Percentiles rank a stretch among this genome's conserved stretches.
Conservation (phyloP, 2,113 vertebrate species). For the Channa argus region DNA sequence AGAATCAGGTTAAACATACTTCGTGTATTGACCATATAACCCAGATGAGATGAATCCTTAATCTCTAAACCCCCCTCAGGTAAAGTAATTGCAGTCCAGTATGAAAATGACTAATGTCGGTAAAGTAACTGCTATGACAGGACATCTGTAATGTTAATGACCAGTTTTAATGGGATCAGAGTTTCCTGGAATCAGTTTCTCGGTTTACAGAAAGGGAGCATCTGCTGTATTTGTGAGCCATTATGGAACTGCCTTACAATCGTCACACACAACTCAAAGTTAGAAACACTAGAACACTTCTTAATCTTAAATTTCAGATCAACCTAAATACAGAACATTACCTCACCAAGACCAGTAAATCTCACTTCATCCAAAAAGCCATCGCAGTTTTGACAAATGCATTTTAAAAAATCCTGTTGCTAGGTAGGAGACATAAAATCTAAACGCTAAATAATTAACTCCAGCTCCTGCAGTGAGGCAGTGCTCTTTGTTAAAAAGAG, state of each 20-base stretch:
- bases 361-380: not conserved
- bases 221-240: not conserved
- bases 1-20: not conserved
- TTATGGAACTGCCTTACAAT: not conserved
- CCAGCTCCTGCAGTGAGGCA: not conserved
- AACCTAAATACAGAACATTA: too few species aligned
- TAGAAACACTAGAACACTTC: too few species aligned
- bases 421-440: not conserved
- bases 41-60: not conserved
- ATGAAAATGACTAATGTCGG: slow-evolving; percentile 44
- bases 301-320: too few species aligned
- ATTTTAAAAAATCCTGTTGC: not conserved
- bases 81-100: slow-evolving; percentile 4
- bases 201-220: slow-evolving; percentile 12
- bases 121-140: slow-evolving; percentile 35
- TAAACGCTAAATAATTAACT: not conserved
- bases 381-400: not conserved
- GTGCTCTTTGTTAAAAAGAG: slow-evolving; percentile 4
- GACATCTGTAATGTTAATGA: slow-evolving; percentile 62
- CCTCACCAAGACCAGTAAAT: not conserved
- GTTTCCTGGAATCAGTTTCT: slow-evolving; percentile 25
- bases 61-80: slow-evolving; percentile 7
- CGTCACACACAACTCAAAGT: too few species aligned
- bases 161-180: slow-evolving; percentile 54
- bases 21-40: not conserved